Evolutionary conservation across 2,113 vertebrate species (phyloP), one percentile per base, ranked within the genome.

Genomic region (Chauna torquata): DNA sequence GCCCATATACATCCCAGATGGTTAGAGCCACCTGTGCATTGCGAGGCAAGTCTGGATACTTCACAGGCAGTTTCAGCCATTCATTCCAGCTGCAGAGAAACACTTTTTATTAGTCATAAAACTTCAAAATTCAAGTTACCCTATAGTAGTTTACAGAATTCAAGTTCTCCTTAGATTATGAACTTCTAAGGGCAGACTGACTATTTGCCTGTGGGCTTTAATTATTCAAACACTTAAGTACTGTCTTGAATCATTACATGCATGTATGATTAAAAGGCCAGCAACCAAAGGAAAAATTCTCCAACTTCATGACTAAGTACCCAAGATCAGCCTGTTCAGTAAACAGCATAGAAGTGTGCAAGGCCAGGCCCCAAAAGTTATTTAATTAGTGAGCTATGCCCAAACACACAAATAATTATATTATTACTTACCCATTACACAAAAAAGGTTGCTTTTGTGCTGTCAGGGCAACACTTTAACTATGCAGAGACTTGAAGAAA

Each of bases 1-100:
- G 99, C 55, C 99, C 99, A 34, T 99, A 99, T 27, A 99, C 98
- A 82, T 99, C 99, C 99, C 99, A 99, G 92, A 99, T 98, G 2
- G 99, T 99, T 91, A 99, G 98, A 49, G 99, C 99, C 64, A 99
- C 99, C 70, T 99, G 99, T 13, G 99, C 99, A 90, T 98, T 99
- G 74, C 99, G 99, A 38, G 99, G 99, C 76, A 99, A 97, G 87
- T 99, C 99, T 4, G 99, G 99, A 88, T 99, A 99, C 85, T 99
- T 99, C 91, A 99, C 99, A 4, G 99, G 99, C 64, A 99, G 97
- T 86, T 99, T 99, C 49, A 99, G 97, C 99, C 99, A 99, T 91
- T 99, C 99, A 3, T 99, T 99, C 99, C 99, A 99, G 97, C 99
- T 99, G 83, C 61, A 92, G 19, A 93, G 54, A 96, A 78, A 96